Evolutionary conservation across 2,113 vertebrate genomes (phyloP), one percentile per base, ranked within the genome.

Genomic region (Cyrtonyx montezumae): DNA sequence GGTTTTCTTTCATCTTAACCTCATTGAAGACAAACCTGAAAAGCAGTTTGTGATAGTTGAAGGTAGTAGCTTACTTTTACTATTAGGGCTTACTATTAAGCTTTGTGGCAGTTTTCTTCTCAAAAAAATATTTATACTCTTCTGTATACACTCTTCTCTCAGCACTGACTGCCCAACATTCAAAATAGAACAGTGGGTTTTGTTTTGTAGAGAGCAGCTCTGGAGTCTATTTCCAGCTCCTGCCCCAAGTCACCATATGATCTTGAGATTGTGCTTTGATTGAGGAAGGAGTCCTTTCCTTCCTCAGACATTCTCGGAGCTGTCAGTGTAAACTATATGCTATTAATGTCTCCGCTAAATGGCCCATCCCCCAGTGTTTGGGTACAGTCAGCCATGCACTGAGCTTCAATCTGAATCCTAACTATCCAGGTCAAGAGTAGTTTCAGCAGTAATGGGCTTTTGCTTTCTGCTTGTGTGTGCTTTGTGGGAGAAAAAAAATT

Each of bases 391-490:
- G 15, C 20, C 37, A 36, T 6, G 8, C 13, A 55, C 15, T n/a
- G 5, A 18, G 17, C 15, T 63, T 68, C 49, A 58, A 5, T 34
- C 11, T 25, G 25, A 51, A 49, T 22, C 22, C 63, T 21, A 42
- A 11, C 37, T 71, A 15, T 12, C 21, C 32, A 42, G 18, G 11
- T 7, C 0, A 1, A 61, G 32, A 1, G 1, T 4, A 40, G 26
- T 20, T 37, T 18, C 10, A 15, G 7, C 1, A 42, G 25, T 36
- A 40, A 66, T 25, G 1, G 32, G 11, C 30, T 12, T 8, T 53
- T 82, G 48, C 23, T 70, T 3, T 11, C 32, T 69, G 15, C 19
- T 21, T 42, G 5, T 22, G 16, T 18, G 17, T 3, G 8, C 5
- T 40, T 42, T 23, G 32, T 32, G 8, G 42, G 79, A 82, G 25